Conservation (phyloP, 2,888 invertebrate genomes). For the Ommatoiulus sabulosus region DNA sequence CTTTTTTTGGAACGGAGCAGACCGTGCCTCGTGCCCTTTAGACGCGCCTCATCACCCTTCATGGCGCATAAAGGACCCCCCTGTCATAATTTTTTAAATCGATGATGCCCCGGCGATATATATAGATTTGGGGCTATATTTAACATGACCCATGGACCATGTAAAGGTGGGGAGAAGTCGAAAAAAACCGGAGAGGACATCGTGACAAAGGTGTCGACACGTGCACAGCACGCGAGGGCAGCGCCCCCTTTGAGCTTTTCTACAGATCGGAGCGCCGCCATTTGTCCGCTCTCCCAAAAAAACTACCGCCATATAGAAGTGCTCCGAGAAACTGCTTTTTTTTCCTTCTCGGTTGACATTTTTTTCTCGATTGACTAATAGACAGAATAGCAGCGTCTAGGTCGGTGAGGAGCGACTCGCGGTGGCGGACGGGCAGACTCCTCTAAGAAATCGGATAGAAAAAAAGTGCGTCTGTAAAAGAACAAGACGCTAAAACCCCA, state of each 20-base stretch:
- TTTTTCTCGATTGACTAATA: constrained; percentile 32
- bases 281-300: neutral
- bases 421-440: neutral
- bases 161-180: neutral
- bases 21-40: constrained; percentile 10
- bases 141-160: constrained; percentile 6
- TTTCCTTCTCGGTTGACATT: neutral
- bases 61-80: neutral
- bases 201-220: constrained; percentile 36
- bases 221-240: constrained; percentile 36
- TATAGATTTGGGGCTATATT: constrained; percentile 29
- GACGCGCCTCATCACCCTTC: neutral
- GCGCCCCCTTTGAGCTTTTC: neutral
- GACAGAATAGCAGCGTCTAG: neutral
- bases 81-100: constrained; percentile 14
- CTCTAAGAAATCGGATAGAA: constrained; percentile 15
- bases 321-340: neutral
- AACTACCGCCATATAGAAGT: neutral
- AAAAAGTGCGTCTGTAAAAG: constrained; percentile 3
- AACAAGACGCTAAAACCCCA: neutral
- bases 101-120: neutral
- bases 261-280: neutral
- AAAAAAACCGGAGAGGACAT: constrained; percentile 7
- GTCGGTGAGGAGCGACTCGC: neutral
- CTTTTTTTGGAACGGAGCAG: neutral